Evolutionary conservation across 2,113 vertebrate genomes (phyloP).

Genomic region (Gadus chalcogrammus): DNA sequence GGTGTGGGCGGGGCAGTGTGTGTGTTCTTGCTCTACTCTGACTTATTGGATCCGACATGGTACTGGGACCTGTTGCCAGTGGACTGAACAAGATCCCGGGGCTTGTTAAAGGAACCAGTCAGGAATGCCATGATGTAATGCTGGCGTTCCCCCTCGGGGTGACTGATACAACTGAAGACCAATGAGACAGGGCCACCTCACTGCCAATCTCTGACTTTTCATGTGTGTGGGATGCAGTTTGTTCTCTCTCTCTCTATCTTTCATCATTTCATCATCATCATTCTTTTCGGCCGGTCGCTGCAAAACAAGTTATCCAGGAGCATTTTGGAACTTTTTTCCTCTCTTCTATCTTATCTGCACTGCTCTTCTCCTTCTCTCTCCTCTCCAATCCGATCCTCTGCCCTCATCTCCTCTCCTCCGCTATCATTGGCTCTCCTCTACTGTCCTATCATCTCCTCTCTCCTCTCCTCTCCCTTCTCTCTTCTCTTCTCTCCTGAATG

Average conservation of each 20-base stretch:
- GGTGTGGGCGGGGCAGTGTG: slow-evolving; percentile 6
- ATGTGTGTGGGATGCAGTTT: slow-evolving; percentile 48
- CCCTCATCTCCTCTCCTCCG: too few relatives aligned
- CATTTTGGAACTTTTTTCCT: slow-evolving; percentile 40
- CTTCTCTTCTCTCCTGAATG: neutral
- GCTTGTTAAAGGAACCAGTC: slow-evolving; percentile 40
- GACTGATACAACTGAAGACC: slow-evolving; percentile 48
- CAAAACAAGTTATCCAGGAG: slow-evolving; percentile 47
- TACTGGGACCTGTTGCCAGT: slow-evolving; percentile 33
- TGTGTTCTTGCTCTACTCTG: slow-evolving; percentile 49
- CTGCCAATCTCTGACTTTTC: slow-evolving; percentile 29
- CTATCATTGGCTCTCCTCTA: slow-evolving; percentile 37
- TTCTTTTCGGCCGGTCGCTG: slow-evolving; percentile 46
- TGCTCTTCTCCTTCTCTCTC: neutral
- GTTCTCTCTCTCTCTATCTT: slow-evolving; percentile 14
- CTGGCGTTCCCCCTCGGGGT: slow-evolving; percentile 30
- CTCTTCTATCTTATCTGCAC: too few relatives aligned
- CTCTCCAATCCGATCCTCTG: neutral
- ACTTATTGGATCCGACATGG: slow-evolving; percentile 44
- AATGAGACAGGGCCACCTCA: slow-evolving; percentile 34
- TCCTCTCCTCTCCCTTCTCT: neutral
- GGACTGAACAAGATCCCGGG: slow-evolving; percentile 33
- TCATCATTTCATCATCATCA: slow-evolving; percentile 40
- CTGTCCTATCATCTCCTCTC: slow-evolving; percentile 14
- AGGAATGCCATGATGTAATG: slow-evolving; percentile 59